A percentile compares a stretch with the other conserved stretches of the same genome.
phyloP scores from a whole-genome alignment of 2,797 vertebrate genomes.

The Neosilurus mollespiculum region DNA sequence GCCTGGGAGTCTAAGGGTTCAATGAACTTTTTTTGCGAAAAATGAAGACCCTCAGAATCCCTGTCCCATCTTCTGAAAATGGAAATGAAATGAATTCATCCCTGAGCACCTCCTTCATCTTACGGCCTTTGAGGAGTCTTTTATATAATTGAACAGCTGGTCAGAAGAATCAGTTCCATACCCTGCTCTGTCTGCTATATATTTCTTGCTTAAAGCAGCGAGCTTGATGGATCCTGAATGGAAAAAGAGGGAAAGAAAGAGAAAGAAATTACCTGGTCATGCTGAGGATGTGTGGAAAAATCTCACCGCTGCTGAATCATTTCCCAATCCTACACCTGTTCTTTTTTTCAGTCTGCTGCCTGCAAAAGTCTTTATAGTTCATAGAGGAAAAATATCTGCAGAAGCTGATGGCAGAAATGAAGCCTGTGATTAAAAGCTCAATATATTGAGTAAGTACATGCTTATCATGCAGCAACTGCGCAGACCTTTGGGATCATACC shows the following conservation, averaged over 20 bases:
- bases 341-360: constrained; percentile 1
- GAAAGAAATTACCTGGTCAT: not conserved
- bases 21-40: not conserved
- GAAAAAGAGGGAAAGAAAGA: not conserved
- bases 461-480: no score
- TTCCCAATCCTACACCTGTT: constrained; percentile 3
- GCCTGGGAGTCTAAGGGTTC: not conserved
- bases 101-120: not conserved
- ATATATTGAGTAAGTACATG: not conserved
- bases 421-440: not conserved
- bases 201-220: not conserved
- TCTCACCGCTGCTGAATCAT: not conserved
- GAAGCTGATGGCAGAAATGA: not conserved
- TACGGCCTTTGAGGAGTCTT: not conserved
- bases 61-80: not conserved
- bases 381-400: not conserved
- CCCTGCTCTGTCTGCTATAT: not conserved
- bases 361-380: not conserved
- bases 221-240: not conserved
- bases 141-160: not conserved
- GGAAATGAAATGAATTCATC: not conserved
- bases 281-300: constrained; percentile 3
- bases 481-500: no score
- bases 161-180: not conserved
- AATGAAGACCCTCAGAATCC: not conserved